Evolutionary conservation across 2,113 vertebrate genomes (phyloP), one percentile per base, ranked within the genome.

Genomic region (Acrocephalus arundinaceus): DNA sequence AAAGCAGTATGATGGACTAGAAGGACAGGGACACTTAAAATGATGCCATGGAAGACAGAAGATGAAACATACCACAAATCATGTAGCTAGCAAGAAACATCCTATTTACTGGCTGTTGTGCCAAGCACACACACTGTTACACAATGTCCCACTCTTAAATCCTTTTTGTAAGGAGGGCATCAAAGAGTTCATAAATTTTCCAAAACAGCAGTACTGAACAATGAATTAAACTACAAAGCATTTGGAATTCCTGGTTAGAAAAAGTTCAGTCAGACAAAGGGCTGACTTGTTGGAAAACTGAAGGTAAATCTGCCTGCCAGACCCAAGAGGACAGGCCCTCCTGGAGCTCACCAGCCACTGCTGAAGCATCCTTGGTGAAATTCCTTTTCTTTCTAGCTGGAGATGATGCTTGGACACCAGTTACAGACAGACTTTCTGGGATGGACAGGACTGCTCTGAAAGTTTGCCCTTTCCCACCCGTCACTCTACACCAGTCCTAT

Each of bases 291-390:
- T 70, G 87, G 67, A 52, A 84, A 93, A 66, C 63, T 11, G 28
- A 85, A 94, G 92, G 90, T 91, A 91, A 93, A 89, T 87, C 85
- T 95, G 94, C 59, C 77, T 52, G 41, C 80, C 90, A 94, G 94
- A 84, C 59, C 81, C 11, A 41, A 66, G 63, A 66, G 52, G 68
- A 66, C n/a, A 85, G 81, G 8, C 15, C 45, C 54, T 77, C 73
- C 55, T 28, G 59, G 46, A 86, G 77, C 55, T 89, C 55, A 85
- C 31, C 51, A 87, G 73, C 49, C 63, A 37, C 45, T 51, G 28
- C 46, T 39, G 54, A 68, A 70, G 13, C n/a, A 19, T 17, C 46
- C 31, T 19, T 35, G 17, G 16, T 2, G 24, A 22, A 89, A 41
- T 25, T 54, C 30, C 15, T 61, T 61, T 80, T 76, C 22, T 46